These are phyloP conservation scores for Rhingia rostrata DNA, from an alignment of 2,888 invertebrate species.

Conservation along the genomic window DNA sequence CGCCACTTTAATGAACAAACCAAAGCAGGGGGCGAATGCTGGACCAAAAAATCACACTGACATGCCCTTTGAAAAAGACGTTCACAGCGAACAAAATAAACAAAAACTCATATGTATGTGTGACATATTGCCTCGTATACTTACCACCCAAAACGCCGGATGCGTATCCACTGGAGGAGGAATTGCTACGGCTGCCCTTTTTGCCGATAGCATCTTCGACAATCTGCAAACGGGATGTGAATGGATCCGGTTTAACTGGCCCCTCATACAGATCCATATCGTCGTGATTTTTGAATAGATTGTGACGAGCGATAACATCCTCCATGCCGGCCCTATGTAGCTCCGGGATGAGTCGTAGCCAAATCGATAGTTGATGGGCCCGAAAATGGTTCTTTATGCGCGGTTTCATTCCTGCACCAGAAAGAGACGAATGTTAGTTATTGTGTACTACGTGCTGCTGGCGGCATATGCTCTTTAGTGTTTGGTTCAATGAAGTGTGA, in stretches of 20 bases:
- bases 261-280: constrained; percentile 95
- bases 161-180: constrained; percentile 79
- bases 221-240: constrained; percentile 82
- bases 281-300: constrained; percentile 94
- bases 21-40: not conserved
- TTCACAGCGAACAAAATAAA: too few species aligned
- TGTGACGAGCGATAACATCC: constrained; percentile 93
- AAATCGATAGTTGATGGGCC: constrained; percentile 96
- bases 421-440: constrained; percentile 37
- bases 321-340: constrained; percentile 94
- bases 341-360: constrained; percentile 96
- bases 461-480: constrained; percentile 44
- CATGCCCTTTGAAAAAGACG: not conserved
- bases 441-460: not conserved
- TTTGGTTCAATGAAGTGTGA: constrained; percentile 58
- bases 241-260: constrained; percentile 92
- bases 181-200: constrained; percentile 79
- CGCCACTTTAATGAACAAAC: constrained; percentile 32
- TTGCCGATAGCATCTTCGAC: constrained; percentile 81
- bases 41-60: not conserved
- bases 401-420: constrained; percentile 92
- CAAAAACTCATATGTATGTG: not conserved
- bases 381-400: constrained; percentile 96
- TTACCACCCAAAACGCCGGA: constrained; percentile 81
- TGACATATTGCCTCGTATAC: constrained; percentile 72